Percentiles rank a stretch among this genome's conserved stretches.
These are phyloP conservation scores for Epinotia brunnichana DNA, from an alignment of 2,888 invertebrate species.

Conservation along the genomic window DNA sequence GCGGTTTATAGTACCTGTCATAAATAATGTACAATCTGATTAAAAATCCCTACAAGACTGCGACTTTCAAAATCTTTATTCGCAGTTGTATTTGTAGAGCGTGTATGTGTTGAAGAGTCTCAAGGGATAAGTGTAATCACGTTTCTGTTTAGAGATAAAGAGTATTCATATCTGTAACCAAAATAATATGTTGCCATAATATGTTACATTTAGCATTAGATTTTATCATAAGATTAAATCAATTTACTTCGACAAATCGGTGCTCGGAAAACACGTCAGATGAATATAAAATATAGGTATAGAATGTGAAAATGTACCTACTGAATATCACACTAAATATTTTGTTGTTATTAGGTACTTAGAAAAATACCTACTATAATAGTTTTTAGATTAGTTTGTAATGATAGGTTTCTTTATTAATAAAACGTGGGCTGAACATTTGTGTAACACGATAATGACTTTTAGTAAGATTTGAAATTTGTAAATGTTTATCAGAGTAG, in stretches of 20 bases:
- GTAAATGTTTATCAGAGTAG: slow-evolving; percentile 56
- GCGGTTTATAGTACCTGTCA: slow-evolving; percentile 69
- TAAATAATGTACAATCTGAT: slow-evolving; percentile 63
- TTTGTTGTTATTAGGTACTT: slow-evolving; percentile 66
- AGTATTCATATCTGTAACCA: slow-evolving; percentile 66
- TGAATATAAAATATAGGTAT: slow-evolving; percentile 59
- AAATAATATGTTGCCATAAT: slow-evolving; percentile 77
- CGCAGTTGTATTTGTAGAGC: slow-evolving; percentile 37
- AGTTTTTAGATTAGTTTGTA: slow-evolving; percentile 60
- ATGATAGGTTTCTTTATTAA: slow-evolving; percentile 51
- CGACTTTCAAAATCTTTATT: slow-evolving; percentile 44
- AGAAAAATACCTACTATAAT: slow-evolving; percentile 64
- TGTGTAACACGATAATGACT: slow-evolving; percentile 47
- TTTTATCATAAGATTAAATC: slow-evolving; percentile 57
- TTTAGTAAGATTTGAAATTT: slow-evolving; percentile 45
- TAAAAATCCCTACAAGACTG: slow-evolving; percentile 64
- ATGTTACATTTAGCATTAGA: slow-evolving; percentile 66
- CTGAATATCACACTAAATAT: slow-evolving; percentile 62
- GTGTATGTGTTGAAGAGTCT: slow-evolving; percentile 35
- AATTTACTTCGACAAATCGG: slow-evolving; percentile 67
- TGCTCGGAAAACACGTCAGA: slow-evolving; percentile 76
- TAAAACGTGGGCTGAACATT: slow-evolving; percentile 50
- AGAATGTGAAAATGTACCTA: slow-evolving; percentile 62
- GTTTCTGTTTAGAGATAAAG: slow-evolving; percentile 42
- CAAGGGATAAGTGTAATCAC: slow-evolving; percentile 39